These are phyloP conservation scores for Trachymyrmex septentrionalis DNA, from an alignment of 1,140 invertebrate genomes.

Conservation along the genomic window DNA sequence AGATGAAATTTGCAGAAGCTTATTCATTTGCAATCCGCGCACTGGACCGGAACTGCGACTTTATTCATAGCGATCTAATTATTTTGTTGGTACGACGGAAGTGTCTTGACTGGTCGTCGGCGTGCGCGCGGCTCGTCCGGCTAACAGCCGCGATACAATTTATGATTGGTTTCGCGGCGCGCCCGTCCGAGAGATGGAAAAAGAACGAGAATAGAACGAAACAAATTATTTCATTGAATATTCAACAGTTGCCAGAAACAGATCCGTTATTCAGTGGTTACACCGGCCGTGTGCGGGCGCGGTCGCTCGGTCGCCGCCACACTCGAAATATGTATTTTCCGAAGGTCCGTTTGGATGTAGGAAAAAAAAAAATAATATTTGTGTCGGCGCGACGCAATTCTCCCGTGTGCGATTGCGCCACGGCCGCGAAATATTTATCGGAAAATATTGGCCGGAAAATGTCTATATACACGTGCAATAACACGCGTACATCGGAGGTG, in stretches of 20 bases:
- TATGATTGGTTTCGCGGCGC: slow-evolving; percentile 58
- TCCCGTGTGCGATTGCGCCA: slow-evolving; percentile 37
- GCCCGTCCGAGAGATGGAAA: slow-evolving; percentile 42
- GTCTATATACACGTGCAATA: neutral
- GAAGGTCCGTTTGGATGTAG: slow-evolving; percentile 21
- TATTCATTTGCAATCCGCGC: slow-evolving; percentile 30
- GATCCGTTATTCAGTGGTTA: slow-evolving; percentile 64
- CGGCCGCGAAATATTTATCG: slow-evolving; percentile 61
- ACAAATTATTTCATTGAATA: slow-evolving; percentile 66
- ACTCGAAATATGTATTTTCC: slow-evolving; percentile 61
- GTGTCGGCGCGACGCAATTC: slow-evolving; percentile 33
- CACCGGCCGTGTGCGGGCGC: slow-evolving; percentile 32
- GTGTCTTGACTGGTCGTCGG: slow-evolving; percentile 56
- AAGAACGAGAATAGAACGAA: slow-evolving; percentile 51
- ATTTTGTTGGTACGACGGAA: slow-evolving; percentile 23
- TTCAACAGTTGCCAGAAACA: slow-evolving; percentile 65
- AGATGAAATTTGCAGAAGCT: slow-evolving; percentile 16
- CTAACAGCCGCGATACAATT: slow-evolving; percentile 55
- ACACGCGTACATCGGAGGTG: neutral
- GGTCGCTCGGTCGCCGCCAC: slow-evolving; percentile 14
- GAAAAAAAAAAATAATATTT: slow-evolving; percentile 59
- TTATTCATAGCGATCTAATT: slow-evolving; percentile 60
- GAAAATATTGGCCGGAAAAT: slow-evolving; percentile 59
- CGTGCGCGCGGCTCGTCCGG: slow-evolving; percentile 31
- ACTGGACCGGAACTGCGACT: neutral